A percentile compares a stretch with the other conserved stretches of the same genome.
These are phyloP conservation scores for Fregata magnificens DNA, from an alignment of 2,113 vertebrate genomes.

Conservation along the genomic window DNA sequence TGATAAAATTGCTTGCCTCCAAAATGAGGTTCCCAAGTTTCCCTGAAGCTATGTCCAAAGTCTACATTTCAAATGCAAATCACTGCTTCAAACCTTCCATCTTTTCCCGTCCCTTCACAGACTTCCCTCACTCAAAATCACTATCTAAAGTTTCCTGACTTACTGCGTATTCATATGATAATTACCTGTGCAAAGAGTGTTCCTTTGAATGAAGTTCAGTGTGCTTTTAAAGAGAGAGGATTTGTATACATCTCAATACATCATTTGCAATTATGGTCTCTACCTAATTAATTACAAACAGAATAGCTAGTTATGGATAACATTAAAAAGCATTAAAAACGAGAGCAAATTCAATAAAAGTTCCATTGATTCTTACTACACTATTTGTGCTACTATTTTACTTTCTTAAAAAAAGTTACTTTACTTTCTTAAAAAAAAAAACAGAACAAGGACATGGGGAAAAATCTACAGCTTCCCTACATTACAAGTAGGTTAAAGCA, in stretches of 20 bases:
- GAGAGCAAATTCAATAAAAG: background rate
- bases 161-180: background rate
- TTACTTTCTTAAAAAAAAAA: background rate
- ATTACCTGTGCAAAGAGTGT: background rate
- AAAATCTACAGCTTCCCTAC: background rate
- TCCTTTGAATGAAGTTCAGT: background rate
- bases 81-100: background rate
- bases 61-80: constrained; percentile 4
- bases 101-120: background rate
- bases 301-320: background rate
- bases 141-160: background rate
- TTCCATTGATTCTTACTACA: background rate
- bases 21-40: background rate
- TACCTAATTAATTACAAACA: background rate
- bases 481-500: background rate
- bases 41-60: background rate
- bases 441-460: background rate
- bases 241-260: background rate
- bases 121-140: background rate
- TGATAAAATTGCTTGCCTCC: background rate
- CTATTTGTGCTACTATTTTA: background rate
- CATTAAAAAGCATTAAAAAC: background rate
- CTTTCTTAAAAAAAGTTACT: background rate
- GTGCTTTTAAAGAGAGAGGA: background rate
- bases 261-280: background rate